Base-by-base conservation (phyloP, 2,797 vertebrate genomes). In the Gastrophryne carolinensis region DNA sequence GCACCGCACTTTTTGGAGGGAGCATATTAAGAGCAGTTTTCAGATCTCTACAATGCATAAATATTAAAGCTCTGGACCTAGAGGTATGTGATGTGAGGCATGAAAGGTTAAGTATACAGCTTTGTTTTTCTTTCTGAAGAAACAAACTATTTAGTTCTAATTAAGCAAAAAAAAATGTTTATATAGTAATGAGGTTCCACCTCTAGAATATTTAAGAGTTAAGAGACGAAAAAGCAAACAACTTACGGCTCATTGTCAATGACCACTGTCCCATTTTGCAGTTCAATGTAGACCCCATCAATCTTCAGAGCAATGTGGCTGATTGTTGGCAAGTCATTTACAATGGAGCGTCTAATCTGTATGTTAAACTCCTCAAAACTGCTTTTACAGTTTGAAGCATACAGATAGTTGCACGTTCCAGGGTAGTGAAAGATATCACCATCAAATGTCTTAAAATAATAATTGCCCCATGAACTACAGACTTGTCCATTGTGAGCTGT, bases 391-490 rank as follows among this genome's bases (percentile, higher is more conserved):
- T 81, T 79, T 1, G 89, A 86, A 1, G 84, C 82, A 67, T 93
- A 83, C 71, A 94, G 26, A 50, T 93, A 91, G 83, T 94, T 94
- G 82, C 93, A 94, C 66, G 83, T 74, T 12, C 94, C 93, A 5
- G 84, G 86, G 64, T 92, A 88, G 44, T 91, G 88, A 80, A 92
- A 95, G 57, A 93, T 63, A 71, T 92, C 87, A 13, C 93, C 93
- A 0, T 95, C 93, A 44, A 93, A 95, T 15, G 87, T 94, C 84
- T 92, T 95, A 84, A 87, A 95, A 84, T 95, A 91, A 81, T 86
- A 91, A 80, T 93, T 91, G 0, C 94, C 94, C 94, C 94, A 94
- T 0, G 93, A 94, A 65, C 91, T 93, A 82, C 93, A 95, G n/a
- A 93, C 87, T 63, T 82, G 91, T 24, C 84, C 86, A 3, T 91